These are phyloP conservation scores for Drosophila helvetica DNA, from an alignment of 2,888 invertebrate genomes.

Conservation along the genomic window DNA sequence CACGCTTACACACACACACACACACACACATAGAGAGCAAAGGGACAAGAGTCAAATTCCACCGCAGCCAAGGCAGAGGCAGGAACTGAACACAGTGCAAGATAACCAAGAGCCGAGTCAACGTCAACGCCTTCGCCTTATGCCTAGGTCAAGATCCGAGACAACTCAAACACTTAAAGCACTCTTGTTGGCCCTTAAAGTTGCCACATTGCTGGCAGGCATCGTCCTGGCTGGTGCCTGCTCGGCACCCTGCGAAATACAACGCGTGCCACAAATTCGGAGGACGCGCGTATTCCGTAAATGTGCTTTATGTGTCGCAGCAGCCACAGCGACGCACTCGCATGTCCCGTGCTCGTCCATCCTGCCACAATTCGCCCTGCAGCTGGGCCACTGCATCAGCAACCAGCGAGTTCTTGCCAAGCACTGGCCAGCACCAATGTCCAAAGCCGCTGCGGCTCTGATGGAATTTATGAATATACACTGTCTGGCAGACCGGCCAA, in stretches of 20 bases:
- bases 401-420: conserved; percentile 6
- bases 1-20: conserved; percentile 22
- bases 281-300: conserved; percentile 41
- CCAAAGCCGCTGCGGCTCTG: conserved; percentile 49
- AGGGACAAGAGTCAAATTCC: neutral
- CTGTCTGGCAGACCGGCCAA: conserved; percentile 12
- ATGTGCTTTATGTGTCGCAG: conserved; percentile 48
- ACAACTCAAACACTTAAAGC: conserved; percentile 11
- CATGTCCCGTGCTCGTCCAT: conserved; percentile 23
- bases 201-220: neutral
- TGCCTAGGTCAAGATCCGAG: conserved; percentile 44
- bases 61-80: conserved; percentile 7
- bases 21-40: neutral
- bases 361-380: neutral
- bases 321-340: conserved; percentile 4
- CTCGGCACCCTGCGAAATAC: conserved; percentile 25
- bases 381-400: conserved; percentile 32
- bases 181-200: conserved; percentile 33
- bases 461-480: conserved; percentile 60
- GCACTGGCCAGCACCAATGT: conserved; percentile 34
- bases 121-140: conserved; percentile 6
- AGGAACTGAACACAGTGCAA: conserved; percentile 14
- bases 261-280: conserved; percentile 55
- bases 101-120: conserved; percentile 41
- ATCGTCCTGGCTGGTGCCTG: neutral